Percentiles rank a stretch among this genome's conserved stretches.
phyloP scores from a whole-genome alignment of 2,888 invertebrate species.

The Lasioglossum oenotherae region DNA sequence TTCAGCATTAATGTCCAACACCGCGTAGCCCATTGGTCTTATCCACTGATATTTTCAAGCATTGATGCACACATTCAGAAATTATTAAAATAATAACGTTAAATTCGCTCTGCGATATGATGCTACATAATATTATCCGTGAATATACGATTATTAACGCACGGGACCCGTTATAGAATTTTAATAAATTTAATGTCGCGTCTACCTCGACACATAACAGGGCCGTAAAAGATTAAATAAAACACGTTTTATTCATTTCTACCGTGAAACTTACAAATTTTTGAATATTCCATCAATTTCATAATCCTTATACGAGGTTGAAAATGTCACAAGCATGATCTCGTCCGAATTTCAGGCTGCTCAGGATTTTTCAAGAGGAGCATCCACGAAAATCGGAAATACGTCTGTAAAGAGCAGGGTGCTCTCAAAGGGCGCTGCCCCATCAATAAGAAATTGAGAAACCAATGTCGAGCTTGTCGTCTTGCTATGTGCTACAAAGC shows the following conservation, averaged over 20 bases:
- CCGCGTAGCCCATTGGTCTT: background rate
- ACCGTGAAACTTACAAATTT: background rate
- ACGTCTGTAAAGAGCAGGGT: conserved; percentile 98
- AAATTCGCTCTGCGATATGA: background rate
- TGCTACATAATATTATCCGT: background rate
- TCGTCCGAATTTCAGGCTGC: conserved; percentile 88
- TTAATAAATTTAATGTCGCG: background rate
- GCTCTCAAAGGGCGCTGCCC: conserved; percentile 97
- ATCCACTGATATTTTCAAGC: background rate
- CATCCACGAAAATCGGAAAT: conserved; percentile 97
- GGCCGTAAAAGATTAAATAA: background rate
- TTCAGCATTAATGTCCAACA: background rate
- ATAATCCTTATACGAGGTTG: background rate
- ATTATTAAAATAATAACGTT: conserved; percentile 1
- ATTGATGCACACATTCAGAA: background rate
- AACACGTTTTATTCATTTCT: background rate
- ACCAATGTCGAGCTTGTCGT: conserved; percentile 98
- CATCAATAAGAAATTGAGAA: conserved; percentile 98
- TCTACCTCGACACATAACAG: background rate
- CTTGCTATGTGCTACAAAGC: conserved; percentile 98
- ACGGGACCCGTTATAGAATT: background rate
- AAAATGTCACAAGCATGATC: background rate
- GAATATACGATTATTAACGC: background rate
- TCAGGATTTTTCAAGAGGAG: conserved; percentile 98
- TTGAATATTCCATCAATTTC: background rate